Evolutionary conservation across 2,797 vertebrate genomes (phyloP).

Genomic region (Trematocara caparti): DNA sequence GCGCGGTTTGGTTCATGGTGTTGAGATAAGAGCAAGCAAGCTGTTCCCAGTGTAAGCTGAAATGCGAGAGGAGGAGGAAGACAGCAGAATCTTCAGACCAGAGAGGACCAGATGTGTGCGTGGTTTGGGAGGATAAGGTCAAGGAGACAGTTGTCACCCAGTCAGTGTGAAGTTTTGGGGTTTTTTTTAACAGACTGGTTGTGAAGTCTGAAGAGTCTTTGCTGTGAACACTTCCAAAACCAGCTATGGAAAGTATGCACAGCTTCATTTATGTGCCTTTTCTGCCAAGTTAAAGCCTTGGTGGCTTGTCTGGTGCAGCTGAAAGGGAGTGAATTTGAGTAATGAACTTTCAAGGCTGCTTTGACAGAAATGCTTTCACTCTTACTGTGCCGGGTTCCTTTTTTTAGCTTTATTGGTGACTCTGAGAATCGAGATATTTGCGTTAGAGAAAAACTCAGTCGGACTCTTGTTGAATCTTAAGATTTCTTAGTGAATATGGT

Average conservation of each 20-base stretch:
- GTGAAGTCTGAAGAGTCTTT: neutral
- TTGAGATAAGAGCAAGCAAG: neutral
- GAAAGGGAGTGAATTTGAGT: constrained; percentile 22
- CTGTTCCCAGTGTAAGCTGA: neutral
- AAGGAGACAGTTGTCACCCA: neutral
- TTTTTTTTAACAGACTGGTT: neutral
- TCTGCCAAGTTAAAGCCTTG: constrained; percentile 38
- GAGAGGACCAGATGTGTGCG: constrained; percentile 6
- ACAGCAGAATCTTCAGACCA: neutral
- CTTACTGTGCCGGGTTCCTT: neutral
- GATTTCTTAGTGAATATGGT: neutral
- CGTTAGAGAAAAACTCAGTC: neutral
- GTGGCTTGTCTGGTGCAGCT: constrained; percentile 32
- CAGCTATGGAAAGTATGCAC: constrained; percentile 59
- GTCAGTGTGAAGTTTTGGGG: neutral
- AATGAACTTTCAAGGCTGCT: constrained; percentile 32
- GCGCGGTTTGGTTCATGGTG: neutral
- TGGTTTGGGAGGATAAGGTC: neutral
- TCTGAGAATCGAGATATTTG: neutral
- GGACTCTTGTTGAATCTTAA: neutral
- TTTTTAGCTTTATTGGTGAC: neutral
- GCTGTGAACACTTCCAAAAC: constrained; percentile 27
- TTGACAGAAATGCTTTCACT: constrained; percentile 16
- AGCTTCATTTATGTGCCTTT: constrained; percentile 34
- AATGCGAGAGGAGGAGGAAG: neutral